Percentiles rank a stretch among this genome's conserved stretches.
These are phyloP conservation scores for Sylvietta virens DNA, from an alignment of 2,113 vertebrate species.

Conservation along the genomic window DNA sequence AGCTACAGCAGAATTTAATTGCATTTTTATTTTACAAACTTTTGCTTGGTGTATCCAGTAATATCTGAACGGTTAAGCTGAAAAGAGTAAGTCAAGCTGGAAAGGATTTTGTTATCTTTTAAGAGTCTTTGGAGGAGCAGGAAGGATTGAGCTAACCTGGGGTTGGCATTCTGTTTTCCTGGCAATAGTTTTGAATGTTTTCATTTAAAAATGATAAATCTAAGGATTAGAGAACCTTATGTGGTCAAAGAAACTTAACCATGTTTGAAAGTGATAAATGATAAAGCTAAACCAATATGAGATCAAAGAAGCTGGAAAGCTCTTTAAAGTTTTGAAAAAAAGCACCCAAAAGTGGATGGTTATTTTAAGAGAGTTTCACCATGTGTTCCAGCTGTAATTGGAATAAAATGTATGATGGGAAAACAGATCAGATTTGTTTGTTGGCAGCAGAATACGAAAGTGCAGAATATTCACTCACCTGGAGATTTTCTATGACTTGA, in stretches of 20 bases:
- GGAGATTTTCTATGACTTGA: neutral
- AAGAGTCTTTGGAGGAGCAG: neutral
- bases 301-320: neutral
- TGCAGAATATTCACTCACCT: neutral
- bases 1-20: neutral
- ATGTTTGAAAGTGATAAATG: neutral
- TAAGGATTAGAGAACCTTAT: neutral
- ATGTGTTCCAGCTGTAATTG: neutral
- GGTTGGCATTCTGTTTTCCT: neutral
- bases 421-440: neutral
- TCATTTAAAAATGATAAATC: neutral
- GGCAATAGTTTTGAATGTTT: neutral
- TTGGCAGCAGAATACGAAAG: neutral
- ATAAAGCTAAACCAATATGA: neutral
- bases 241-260: neutral
- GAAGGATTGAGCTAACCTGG: neutral
- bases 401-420: neutral
- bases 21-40: neutral
- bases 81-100: neutral
- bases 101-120: neutral
- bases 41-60: neutral
- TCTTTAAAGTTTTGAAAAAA: neutral
- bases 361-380: conserved; percentile 4
- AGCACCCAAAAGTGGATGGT: neutral
- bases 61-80: neutral